Percentiles rank a stretch among this genome's conserved stretches.
phyloP scores from a whole-genome alignment of 2,113 vertebrate genomes.

The Antechinus flavipes region DNA sequence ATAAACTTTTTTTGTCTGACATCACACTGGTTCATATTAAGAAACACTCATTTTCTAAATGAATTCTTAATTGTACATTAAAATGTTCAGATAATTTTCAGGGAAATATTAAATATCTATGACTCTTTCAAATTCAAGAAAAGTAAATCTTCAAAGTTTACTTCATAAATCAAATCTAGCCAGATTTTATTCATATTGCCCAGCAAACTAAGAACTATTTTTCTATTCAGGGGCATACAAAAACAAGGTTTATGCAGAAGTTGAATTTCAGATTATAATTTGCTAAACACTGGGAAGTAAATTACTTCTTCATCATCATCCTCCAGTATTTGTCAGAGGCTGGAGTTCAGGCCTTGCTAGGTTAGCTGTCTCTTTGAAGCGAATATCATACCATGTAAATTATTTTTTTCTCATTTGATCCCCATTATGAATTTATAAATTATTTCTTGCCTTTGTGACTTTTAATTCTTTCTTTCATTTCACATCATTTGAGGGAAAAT shows the following conservation, averaged over 20 bases:
- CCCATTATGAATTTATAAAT: too few species aligned
- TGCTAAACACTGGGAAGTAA: not conserved
- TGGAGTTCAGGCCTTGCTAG: not conserved
- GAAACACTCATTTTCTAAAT: too few species aligned
- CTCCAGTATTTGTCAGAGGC: not conserved
- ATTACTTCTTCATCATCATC: not conserved
- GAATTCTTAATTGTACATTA: not conserved
- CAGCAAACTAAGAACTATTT: not conserved
- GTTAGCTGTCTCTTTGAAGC: not conserved
- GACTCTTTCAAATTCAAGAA: too few species aligned
- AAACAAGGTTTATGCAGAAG: not conserved
- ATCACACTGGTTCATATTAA: not conserved
- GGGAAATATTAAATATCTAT: too few species aligned
- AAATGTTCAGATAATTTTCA: not conserved
- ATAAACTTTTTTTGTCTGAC: not conserved
- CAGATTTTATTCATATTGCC: not conserved
- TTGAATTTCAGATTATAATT: not conserved
- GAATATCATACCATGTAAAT: not conserved
- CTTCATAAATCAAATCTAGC: not conserved
- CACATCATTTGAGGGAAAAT: not conserved
- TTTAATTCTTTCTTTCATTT: not conserved
- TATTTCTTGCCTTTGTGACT: not conserved
- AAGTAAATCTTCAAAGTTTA: not conserved
- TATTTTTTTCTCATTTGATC: not conserved
- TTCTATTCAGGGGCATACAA: not conserved